phyloP scores from a whole-genome alignment of 2,888 invertebrate genomes.

The Drosophila lutescens region DNA sequence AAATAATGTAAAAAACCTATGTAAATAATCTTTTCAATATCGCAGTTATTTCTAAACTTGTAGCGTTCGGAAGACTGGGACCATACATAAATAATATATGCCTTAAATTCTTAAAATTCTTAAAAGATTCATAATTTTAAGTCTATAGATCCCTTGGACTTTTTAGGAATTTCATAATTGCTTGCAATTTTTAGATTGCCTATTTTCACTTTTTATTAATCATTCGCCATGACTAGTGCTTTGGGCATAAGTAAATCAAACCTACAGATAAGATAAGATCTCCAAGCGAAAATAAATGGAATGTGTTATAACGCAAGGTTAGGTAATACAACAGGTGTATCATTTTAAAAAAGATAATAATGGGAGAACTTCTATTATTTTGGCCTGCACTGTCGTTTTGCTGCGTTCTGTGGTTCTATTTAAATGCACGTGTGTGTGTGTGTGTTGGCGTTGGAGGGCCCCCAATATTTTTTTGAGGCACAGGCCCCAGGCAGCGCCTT shows the following conservation, averaged over 20 bases:
- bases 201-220: neutral
- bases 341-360: neutral
- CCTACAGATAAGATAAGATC: neutral
- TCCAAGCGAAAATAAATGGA: neutral
- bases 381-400: neutral
- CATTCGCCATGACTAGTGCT: neutral
- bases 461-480: constrained; percentile 33
- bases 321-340: neutral
- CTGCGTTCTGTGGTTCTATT: constrained; percentile 14
- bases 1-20: too few relatives aligned
- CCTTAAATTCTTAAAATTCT: too few relatives aligned
- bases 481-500: constrained; percentile 48
- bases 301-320: neutral
- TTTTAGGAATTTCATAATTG: neutral
- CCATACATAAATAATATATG: too few relatives aligned
- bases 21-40: too few relatives aligned
- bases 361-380: neutral
- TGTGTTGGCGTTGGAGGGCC: constrained; percentile 73
- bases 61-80: too few relatives aligned
- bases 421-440: constrained; percentile 22
- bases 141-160: neutral
- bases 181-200: neutral
- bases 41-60: too few relatives aligned
- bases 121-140: too few relatives aligned
- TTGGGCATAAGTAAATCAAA: neutral